Conservation (phyloP, 2,113 vertebrate species). For the Leuciscus idus region DNA sequence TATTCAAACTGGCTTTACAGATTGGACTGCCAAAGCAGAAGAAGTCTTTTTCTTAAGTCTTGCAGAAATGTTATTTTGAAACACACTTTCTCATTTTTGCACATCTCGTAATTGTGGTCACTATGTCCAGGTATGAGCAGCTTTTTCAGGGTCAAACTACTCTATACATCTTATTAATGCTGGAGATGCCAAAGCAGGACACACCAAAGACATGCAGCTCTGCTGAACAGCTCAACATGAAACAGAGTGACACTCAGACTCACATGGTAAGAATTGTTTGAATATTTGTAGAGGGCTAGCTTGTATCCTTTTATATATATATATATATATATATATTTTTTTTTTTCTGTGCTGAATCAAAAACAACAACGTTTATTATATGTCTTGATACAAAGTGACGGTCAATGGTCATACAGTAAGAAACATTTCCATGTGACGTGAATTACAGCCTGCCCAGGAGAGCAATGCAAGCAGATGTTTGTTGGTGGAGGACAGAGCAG, state of each 20-base stretch:
- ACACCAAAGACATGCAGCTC: not conserved
- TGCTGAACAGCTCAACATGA: not conserved
- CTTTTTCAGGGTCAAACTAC: conserved; percentile 59
- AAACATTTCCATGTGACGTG: not conserved
- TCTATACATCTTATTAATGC: conserved; percentile 63
- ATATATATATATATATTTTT: not conserved
- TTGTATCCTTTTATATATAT: no score
- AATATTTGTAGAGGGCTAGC: no score
- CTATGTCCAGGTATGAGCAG: conserved; percentile 45
- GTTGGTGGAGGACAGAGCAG: not conserved
- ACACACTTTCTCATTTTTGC: not conserved
- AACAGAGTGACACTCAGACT: not conserved
- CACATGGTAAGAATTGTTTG: not conserved
- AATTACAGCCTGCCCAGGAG: not conserved
- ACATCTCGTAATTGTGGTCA: not conserved
- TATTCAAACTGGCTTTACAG: not conserved
- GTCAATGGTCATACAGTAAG: not conserved
- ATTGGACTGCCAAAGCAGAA: not conserved
- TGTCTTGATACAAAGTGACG: not conserved
- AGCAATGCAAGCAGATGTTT: not conserved
- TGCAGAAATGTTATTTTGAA: not conserved
- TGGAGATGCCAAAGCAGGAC: conserved; percentile 8
- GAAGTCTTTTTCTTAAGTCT: not conserved
- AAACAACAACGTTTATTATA: not conserved
- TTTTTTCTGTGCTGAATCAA: not conserved